These are phyloP conservation scores for Metellina segmentata DNA, from an alignment of 2,888 invertebrate genomes.

Conservation along the genomic window DNA sequence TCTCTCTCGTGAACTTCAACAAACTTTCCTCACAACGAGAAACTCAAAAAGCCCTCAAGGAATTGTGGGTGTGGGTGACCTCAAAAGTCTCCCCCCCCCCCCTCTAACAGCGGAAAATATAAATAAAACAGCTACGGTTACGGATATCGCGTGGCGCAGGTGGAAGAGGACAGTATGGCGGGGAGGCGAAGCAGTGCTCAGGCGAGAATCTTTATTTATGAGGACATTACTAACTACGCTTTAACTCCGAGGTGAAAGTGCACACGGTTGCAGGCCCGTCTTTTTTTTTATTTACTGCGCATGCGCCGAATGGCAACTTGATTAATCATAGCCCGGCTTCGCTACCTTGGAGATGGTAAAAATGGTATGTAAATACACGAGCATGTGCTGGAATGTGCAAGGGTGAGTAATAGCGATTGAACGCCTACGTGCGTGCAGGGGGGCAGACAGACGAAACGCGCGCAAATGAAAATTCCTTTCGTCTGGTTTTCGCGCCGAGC, in stretches of 20 bases:
- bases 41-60: conserved; percentile 4
- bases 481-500: neutral
- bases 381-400: conserved; percentile 29
- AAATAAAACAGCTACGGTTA: conserved; percentile 27
- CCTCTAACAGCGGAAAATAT: neutral
- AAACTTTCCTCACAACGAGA: neutral
- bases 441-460: no score
- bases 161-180: neutral
- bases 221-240: conserved; percentile 62
- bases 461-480: no score
- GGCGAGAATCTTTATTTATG: conserved; percentile 69
- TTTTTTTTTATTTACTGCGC: conserved; percentile 50
- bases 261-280: conserved; percentile 17
- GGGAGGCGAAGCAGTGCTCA: neutral
- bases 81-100: neutral
- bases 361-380: conserved; percentile 65
- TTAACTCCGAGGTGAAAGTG: conserved; percentile 67
- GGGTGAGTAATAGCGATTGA: conserved; percentile 37
- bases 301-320: conserved; percentile 56
- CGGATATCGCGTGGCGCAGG: neutral
- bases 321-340: conserved; percentile 60
- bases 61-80: conserved; percentile 52
- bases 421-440: conserved; percentile 43
- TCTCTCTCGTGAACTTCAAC: neutral
- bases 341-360: neutral